phyloP scores from a whole-genome alignment of 2,113 vertebrate genomes.

The Struthio camelus region DNA sequence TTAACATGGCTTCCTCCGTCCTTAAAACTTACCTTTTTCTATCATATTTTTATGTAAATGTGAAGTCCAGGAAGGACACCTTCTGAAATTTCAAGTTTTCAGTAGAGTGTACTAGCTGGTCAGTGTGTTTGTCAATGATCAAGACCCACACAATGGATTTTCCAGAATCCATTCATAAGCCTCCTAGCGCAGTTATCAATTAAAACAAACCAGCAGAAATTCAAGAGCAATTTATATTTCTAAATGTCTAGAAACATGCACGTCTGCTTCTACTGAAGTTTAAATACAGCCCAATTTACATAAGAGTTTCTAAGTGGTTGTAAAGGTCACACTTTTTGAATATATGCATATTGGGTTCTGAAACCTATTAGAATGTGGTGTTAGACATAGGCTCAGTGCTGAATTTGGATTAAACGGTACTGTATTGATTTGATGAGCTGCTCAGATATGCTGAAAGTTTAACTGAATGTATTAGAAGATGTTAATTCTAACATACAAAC shows the following conservation, averaged over 20 bases:
- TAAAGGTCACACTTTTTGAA: constrained; percentile 29
- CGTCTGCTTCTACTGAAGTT: not conserved
- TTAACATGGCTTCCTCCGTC: not conserved
- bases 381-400: not conserved
- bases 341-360: not conserved
- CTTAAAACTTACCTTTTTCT: not conserved
- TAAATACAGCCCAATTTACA: constrained; percentile 16
- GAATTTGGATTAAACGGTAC: constrained; percentile 17
- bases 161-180: not conserved
- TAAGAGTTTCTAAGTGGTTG: constrained; percentile 5
- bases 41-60: accelerated
- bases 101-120: not conserved
- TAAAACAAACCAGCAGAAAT: not conserved
- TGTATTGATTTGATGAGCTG: constrained; percentile 19
- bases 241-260: not conserved
- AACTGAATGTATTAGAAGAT: constrained; percentile 31
- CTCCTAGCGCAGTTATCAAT: not conserved
- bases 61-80: not conserved
- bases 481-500: constrained; percentile 1
- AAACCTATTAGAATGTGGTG: not conserved
- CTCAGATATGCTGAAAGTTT: constrained; percentile 18
- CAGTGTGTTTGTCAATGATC: not conserved
- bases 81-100: not conserved
- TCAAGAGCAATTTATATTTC: not conserved
- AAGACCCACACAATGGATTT: not conserved